Evolutionary conservation across 2,888 invertebrate genomes (phyloP).

Genomic region (Parasteatoda lunata): DNA sequence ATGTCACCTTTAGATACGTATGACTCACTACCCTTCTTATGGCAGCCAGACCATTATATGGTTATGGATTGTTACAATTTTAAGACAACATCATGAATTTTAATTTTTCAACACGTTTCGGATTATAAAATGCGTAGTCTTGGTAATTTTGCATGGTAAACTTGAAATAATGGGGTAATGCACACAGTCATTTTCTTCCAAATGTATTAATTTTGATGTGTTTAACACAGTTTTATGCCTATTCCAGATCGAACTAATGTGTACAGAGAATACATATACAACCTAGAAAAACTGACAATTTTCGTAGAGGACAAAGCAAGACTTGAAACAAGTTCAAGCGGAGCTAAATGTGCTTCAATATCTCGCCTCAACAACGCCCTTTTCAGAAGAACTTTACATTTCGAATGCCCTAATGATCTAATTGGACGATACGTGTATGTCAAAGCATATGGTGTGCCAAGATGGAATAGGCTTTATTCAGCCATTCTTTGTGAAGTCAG

Average conservation of each 20-base stretch:
- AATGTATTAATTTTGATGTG: too few relatives aligned
- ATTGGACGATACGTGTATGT: constrained; percentile 76
- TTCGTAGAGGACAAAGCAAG: constrained; percentile 76
- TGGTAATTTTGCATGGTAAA: too few relatives aligned
- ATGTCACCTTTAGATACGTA: too few relatives aligned
- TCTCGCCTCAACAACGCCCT: constrained; percentile 76
- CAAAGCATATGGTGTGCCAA: constrained; percentile 76
- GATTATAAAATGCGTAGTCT: too few relatives aligned
- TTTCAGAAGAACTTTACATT: constrained; percentile 75
- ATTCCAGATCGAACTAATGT: constrained; percentile 72
- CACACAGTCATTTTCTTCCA: too few relatives aligned
- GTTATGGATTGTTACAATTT: too few relatives aligned
- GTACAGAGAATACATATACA: constrained; percentile 75
- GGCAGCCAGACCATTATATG: too few relatives aligned
- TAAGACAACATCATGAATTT: too few relatives aligned
- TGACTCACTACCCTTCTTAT: too few relatives aligned
- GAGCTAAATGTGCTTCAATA: constrained; percentile 75
- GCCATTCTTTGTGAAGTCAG: constrained; percentile 77
- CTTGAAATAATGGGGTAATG: too few relatives aligned
- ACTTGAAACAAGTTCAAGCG: constrained; percentile 71
- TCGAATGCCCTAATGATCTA: constrained; percentile 75
- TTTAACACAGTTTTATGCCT: neutral
- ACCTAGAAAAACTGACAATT: constrained; percentile 76
- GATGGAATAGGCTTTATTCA: constrained; percentile 76
- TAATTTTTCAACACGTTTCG: too few relatives aligned